phyloP scores from a whole-genome alignment of 2,888 invertebrate genomes.

The Ormyrus rosae region DNA sequence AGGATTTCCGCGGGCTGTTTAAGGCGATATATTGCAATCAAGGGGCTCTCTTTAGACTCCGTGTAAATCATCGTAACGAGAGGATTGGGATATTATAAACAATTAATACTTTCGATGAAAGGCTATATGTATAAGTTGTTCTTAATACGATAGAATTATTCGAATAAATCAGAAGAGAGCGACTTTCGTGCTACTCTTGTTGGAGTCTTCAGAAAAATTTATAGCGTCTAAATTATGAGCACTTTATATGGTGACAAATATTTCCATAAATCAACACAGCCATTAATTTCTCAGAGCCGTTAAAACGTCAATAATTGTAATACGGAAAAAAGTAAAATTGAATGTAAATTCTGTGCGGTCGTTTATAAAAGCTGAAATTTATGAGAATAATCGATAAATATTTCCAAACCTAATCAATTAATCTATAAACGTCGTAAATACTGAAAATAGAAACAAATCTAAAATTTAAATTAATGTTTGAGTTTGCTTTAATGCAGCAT shows the following conservation, averaged over 20 bases:
- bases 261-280: slow-evolving; percentile 34
- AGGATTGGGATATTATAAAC: background rate
- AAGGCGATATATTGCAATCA: slow-evolving; percentile 47
- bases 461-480: no score
- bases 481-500: no score
- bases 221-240: background rate
- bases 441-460: background rate
- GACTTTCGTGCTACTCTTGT: background rate
- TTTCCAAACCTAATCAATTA: background rate
- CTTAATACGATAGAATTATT: no score
- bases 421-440: background rate
- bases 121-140: no score
- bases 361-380: no score
- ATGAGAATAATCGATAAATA: background rate
- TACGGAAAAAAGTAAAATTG: slow-evolving; percentile 3
- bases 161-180: background rate
- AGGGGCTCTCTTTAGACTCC: background rate
- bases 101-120: background rate
- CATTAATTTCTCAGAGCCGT: slow-evolving; percentile 13
- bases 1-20: slow-evolving; percentile 52
- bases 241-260: slow-evolving; percentile 5
- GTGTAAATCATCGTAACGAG: slow-evolving; percentile 26
- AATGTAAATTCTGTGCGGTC: background rate
- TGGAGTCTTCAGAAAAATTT: slow-evolving; percentile 6
- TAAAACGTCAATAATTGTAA: slow-evolving; percentile 18